phyloP scores from a whole-genome alignment of 2,113 vertebrate species.

The Tautogolabrus adspersus region DNA sequence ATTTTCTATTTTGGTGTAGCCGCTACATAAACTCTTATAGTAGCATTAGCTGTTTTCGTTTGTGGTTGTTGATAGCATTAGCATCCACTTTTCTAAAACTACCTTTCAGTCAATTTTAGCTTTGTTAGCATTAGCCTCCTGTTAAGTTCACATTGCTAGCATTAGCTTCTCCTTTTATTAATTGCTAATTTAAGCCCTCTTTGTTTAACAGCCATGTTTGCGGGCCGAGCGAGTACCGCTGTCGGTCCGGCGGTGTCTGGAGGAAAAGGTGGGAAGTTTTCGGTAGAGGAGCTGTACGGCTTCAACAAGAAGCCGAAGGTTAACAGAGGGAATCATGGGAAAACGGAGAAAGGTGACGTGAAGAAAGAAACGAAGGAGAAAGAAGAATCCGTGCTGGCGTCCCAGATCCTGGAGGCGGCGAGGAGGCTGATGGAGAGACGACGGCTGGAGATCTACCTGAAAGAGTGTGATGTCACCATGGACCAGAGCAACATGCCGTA shows the following conservation, averaged over 20 bases:
- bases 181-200: neutral
- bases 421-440: slow-evolving; percentile 67
- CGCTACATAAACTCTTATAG: no score
- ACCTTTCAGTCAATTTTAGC: no score
- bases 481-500: slow-evolving; percentile 48
- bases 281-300: slow-evolving; percentile 67
- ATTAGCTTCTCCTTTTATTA: neutral
- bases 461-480: slow-evolving; percentile 67
- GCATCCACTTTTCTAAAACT: neutral
- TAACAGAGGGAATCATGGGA: slow-evolving; percentile 50
- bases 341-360: neutral
- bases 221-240: slow-evolving; percentile 11
- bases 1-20: neutral
- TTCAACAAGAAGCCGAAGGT: slow-evolving; percentile 74
- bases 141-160: neutral
- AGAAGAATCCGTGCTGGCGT: slow-evolving; percentile 40
- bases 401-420: slow-evolving; percentile 66
- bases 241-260: slow-evolving; percentile 5
- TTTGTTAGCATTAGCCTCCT: no score
- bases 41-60: neutral
- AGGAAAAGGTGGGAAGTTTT: slow-evolving; percentile 59
- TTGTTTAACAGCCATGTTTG: slow-evolving; percentile 70
- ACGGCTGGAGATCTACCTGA: slow-evolving; percentile 67
- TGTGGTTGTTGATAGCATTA: neutral
- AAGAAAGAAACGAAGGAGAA: slow-evolving; percentile 46